Conservation (phyloP, 2,888 invertebrate genomes). For the Cheilosia vulpina region DNA sequence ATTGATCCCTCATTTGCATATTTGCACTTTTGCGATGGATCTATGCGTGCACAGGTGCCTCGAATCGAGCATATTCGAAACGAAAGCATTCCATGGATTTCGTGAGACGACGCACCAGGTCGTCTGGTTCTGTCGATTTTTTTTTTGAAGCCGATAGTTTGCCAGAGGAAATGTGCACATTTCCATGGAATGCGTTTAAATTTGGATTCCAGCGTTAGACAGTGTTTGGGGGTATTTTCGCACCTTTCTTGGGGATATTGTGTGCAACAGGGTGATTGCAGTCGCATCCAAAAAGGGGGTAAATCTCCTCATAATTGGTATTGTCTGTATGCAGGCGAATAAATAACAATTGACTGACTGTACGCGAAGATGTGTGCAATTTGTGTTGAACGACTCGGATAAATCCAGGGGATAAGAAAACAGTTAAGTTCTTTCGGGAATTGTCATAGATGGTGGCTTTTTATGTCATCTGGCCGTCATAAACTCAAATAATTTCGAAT, state of each 20-base stretch:
- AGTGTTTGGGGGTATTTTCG: constrained; percentile 27
- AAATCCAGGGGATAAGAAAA: no score
- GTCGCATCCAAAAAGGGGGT: not conserved
- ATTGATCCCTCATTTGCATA: constrained; percentile 72
- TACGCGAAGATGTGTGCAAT: no score
- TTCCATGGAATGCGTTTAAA: constrained; percentile 22
- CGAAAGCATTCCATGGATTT: constrained; percentile 40
- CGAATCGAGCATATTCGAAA: constrained; percentile 33
- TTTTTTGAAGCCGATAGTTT: constrained; percentile 38
- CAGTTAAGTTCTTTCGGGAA: no score
- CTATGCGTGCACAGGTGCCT: constrained; percentile 20
- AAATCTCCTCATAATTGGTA: not conserved
- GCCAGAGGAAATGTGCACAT: constrained; percentile 53
- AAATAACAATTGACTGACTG: not conserved
- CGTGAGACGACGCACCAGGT: constrained; percentile 11
- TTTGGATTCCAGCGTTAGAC: constrained; percentile 1
- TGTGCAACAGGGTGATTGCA: constrained; percentile 15
- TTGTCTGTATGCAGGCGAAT: not conserved
- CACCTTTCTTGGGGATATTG: constrained; percentile 17
- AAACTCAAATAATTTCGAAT: no score
- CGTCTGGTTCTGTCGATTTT: constrained; percentile 34
- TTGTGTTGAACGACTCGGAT: no score
- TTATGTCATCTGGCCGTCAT: no score
- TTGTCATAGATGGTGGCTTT: no score
- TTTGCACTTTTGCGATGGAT: constrained; percentile 60